Evolutionary conservation across 1,140 invertebrate species (phyloP).

Genomic region (Andrena cerasifolii): DNA sequence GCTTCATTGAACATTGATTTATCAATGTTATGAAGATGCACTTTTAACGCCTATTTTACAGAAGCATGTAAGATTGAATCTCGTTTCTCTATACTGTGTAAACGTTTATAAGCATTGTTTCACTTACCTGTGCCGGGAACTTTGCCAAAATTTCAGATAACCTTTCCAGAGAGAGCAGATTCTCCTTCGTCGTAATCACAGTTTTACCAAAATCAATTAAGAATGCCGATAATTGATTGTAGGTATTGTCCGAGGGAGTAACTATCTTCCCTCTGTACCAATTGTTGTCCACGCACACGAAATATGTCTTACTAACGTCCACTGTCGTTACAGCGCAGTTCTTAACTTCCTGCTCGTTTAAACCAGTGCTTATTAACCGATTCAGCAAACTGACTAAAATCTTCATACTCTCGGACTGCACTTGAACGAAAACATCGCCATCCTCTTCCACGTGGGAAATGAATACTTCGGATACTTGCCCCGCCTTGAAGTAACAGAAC

Average conservation of each 20-base stretch:
- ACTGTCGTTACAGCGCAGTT: conserved; percentile 57
- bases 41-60: conserved; percentile 81
- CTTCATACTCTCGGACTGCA: conserved; percentile 76
- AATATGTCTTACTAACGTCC: conserved; percentile 73
- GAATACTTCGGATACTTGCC: conserved; percentile 75
- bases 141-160: conserved; percentile 72
- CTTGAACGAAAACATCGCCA: conserved; percentile 81
- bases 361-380: conserved; percentile 58
- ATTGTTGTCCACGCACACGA: conserved; percentile 70
- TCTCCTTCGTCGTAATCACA: conserved; percentile 63
- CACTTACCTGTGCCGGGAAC: conserved; percentile 75
- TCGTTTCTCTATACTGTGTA: not conserved
- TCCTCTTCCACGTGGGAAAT: conserved; percentile 77
- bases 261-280: conserved; percentile 75
- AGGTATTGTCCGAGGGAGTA: conserved; percentile 66
- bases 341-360: conserved; percentile 55
- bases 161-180: conserved; percentile 75
- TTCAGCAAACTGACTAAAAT: conserved; percentile 72
- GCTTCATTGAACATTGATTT: conserved; percentile 75
- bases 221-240: conserved; percentile 70
- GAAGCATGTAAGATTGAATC: conserved; percentile 17
- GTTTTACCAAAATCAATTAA: conserved; percentile 81
- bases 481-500: conserved; percentile 61
- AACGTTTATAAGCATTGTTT: not conserved
- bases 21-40: conserved; percentile 81